phyloP scores from a whole-genome alignment of 2,797 vertebrate species.

The Sebastes itinus region DNA sequence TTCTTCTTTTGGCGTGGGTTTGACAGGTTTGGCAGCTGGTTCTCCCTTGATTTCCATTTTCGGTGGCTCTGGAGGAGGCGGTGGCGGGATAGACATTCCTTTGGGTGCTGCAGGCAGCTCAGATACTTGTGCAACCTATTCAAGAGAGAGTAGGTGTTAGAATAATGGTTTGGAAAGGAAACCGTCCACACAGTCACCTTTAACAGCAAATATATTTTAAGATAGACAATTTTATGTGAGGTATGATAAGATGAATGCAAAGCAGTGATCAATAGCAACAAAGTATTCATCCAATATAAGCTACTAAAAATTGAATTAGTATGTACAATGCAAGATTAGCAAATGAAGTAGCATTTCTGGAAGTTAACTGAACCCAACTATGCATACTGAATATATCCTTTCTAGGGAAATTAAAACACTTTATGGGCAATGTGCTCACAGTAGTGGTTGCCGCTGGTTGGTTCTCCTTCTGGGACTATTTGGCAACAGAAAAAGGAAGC shows the following conservation, averaged over 20 bases:
- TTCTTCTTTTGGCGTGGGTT: conserved; percentile 73
- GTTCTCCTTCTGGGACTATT: conserved; percentile 78
- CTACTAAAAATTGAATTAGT: neutral
- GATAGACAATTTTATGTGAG: neutral
- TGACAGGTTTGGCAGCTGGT: conserved; percentile 63
- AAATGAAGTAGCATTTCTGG: neutral
- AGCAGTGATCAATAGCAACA: neutral
- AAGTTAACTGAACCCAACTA: neutral
- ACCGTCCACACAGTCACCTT: neutral
- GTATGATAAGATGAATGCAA: neutral
- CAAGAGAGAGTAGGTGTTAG: neutral
- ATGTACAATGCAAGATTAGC: neutral
- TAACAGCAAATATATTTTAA: neutral
- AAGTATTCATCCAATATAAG: neutral
- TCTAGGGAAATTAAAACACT: neutral
- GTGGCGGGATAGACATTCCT: conserved; percentile 78
- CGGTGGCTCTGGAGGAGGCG: conserved; percentile 77
- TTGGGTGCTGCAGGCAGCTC: conserved; percentile 75
- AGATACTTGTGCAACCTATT: conserved; percentile 69
- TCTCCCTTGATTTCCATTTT: conserved; percentile 84
- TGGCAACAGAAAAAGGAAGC: conserved; percentile 67
- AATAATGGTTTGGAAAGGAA: neutral
- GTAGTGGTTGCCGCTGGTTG: conserved; percentile 69
- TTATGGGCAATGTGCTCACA: conserved; percentile 72
- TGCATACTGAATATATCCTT: neutral